Evolutionary conservation across 2,797 vertebrate genomes (phyloP).

Genomic region (Benthosema pterotum): DNA sequence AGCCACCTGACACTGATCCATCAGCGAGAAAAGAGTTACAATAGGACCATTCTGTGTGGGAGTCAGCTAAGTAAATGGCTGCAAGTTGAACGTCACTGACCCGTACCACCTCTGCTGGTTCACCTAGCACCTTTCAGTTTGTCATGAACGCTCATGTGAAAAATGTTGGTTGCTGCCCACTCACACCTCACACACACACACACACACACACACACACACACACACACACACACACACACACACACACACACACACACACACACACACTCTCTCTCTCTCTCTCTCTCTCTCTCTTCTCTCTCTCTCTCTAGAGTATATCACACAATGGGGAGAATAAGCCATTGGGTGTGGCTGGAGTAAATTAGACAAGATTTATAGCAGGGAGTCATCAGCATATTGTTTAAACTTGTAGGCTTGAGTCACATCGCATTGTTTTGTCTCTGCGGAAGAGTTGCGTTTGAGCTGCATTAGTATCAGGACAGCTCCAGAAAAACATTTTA

Average conservation of each 20-base stretch:
- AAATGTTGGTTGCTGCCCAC: slow-evolving; percentile 65
- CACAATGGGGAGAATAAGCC: slow-evolving; percentile 22
- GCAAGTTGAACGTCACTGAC: slow-evolving; percentile 54
- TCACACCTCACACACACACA: slow-evolving; percentile 41
- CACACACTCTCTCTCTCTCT: too few relatives aligned
- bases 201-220: slow-evolving; percentile 36
- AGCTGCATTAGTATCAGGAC: slow-evolving; percentile 8
- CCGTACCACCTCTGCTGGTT: slow-evolving; percentile 37
- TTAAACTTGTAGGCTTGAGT: slow-evolving; percentile 61
- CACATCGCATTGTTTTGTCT: slow-evolving; percentile 40
- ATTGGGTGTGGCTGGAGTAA: slow-evolving; percentile 50
- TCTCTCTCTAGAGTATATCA: slow-evolving; percentile 14
- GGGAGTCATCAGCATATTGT: slow-evolving; percentile 57
- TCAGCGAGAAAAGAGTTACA: slow-evolving; percentile 30
- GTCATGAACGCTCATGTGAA: slow-evolving; percentile 53
- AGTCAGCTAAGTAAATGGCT: slow-evolving; percentile 26
- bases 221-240: background rate
- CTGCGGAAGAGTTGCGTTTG: background rate
- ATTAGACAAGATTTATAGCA: slow-evolving; percentile 34
- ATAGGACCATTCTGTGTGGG: slow-evolving; percentile 44
- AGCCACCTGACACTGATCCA: slow-evolving; percentile 41
- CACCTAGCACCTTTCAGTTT: slow-evolving; percentile 29
- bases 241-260: background rate
- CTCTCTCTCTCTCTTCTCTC: too few relatives aligned
- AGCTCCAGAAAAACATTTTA: background rate